Base-by-base conservation (phyloP, 1,140 invertebrate genomes). In the Hylyphantes graminicola region DNA sequence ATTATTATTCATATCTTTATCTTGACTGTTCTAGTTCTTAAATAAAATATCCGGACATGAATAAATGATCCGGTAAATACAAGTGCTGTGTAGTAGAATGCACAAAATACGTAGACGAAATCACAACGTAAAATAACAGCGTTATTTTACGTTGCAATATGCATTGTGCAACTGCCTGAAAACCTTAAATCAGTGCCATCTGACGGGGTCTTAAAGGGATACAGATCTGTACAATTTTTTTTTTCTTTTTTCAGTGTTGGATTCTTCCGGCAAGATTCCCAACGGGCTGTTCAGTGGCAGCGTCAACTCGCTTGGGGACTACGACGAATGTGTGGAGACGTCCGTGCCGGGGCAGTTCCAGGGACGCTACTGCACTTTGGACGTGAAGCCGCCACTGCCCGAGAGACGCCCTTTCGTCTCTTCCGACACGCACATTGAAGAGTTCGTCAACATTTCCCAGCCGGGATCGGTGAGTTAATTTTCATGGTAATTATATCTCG, bases 321-420 rank as follows among this genome's bases (percentile, higher is more conserved):
- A 84, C 65, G 87, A 88, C 61, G 82, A 87, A 76, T 88, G 87
- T 80, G 13, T 88, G 0, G 68, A 80, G 13, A 68, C 68, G 5
- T 51, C 35, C 3, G 72, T 76, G n/a, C n/a, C 55, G 4, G 65
- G 57, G 12, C n/a, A 78, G 9, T 85, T 85, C 65, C 53, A 21
- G 17, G 83, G 83, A 0, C 72, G 72, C 8, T 85, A 77, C 50
- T 85, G 83, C n/a, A 13, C 35, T 12, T 2, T 78, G 0, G 61
- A 70, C 21, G 13, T 78, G 7, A 13, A n/a, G 0, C 74, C 83
- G 0, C 83, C 83, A 0, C 21, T 85, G 5, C 83, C 83, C 10
- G n/a, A 54, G 6, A 9, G 81, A 10, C 51, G 81, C 54, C 59
- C 50, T 4, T 83, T 83, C n/a, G 19, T 57, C 2, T 57, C 81